Evolutionary conservation across 2,888 invertebrate genomes (phyloP), one percentile per base, ranked within the genome.

Genomic region (Lithophane leautieri): DNA sequence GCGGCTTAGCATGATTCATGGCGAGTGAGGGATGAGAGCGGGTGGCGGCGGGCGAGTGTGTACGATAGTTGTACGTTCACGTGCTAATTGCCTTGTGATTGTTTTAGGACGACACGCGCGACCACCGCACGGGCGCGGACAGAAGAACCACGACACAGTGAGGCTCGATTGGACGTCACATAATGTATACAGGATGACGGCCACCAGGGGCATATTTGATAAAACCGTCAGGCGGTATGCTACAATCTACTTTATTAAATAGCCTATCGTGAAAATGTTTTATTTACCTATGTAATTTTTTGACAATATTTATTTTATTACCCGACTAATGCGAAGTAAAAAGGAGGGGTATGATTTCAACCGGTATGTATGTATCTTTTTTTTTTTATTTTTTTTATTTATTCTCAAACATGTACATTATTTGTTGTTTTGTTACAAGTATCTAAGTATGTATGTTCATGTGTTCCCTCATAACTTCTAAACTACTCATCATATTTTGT

Each of bases 71-170:
- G 81, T 79, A 72, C 75, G 79, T 79, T 82, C 82, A 82, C 70
- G 79, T 76, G 87, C 82, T 87, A 87, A 87, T 86, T 87, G 81
- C 84, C 80, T 81, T 78, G 84, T 82, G 82, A 86, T 86, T 82
- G 87, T 85, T 81, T 74, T 50, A 81, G 81, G 68, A 54, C 67
- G 73, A 44, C 78, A 65, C 69, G 58, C 70, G 52, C 42, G 67
- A 34, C n/a, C 52, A n/a, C 22, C n/a, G 8, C 12, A 8, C 16
- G 1, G 2, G 6, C 40, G 25, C 12, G 11, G 1, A 1, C 79
- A 76, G 76, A 71, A 79, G 40, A 1, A 0, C 50, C 50, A 66
- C 28, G 28, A 2, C 44, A 19, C 47, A 4, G 40, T 28, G 22
- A 22, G 8, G 14, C 40, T 19, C 14, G 25, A 19, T 8, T 16